Conservation (phyloP, 1,140 invertebrate genomes). For the Rhopalosiphum padi region DNA sequence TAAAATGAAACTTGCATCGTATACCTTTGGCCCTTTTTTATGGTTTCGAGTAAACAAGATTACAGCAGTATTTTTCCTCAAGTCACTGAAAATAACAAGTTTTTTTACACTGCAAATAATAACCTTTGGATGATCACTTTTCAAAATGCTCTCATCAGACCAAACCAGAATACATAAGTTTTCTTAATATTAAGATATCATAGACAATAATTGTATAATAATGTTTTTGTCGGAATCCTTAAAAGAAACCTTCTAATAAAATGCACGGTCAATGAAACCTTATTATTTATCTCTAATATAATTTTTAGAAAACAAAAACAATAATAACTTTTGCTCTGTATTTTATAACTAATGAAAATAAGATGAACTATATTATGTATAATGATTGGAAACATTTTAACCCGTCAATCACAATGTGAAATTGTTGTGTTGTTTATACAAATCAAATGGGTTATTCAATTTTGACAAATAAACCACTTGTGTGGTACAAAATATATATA, state of each 20-base stretch:
- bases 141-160: not conserved
- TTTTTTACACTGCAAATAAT: not conserved
- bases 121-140: not conserved
- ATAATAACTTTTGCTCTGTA: not conserved
- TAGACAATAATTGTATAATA: constrained; percentile 3
- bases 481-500: not conserved
- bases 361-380: not conserved
- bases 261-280: not conserved
- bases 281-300: not conserved
- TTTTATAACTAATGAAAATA: constrained; percentile 11
- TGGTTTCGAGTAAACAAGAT: constrained; percentile 33
- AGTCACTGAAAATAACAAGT: not conserved
- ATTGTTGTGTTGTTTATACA: not conserved
- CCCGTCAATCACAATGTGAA: too few species aligned
- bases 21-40: constrained; percentile 53
- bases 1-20: constrained; percentile 52
- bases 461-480: not conserved
- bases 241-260: not conserved
- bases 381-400: not conserved
- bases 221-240: constrained; percentile 10
- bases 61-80: not conserved
- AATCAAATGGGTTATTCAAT: not conserved
- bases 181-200: not conserved
- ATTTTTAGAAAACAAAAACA: not conserved
- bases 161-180: not conserved